Evolutionary conservation across 2,888 invertebrate genomes (phyloP).

Genomic region (Tinea semifulvella): DNA sequence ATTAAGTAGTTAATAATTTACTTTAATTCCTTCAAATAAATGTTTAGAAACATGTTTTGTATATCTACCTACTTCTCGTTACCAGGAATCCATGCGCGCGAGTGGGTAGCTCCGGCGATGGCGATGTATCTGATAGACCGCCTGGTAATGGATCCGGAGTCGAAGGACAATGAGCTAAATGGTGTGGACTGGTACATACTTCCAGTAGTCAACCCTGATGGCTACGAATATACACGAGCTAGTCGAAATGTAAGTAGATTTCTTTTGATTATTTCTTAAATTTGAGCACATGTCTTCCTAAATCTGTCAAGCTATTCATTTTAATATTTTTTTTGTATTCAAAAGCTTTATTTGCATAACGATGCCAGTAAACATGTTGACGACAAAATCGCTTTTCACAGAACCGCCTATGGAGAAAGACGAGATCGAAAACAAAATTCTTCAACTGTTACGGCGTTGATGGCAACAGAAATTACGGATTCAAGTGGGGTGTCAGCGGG

Average conservation of each 20-base stretch:
- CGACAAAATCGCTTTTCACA: constrained; percentile 28
- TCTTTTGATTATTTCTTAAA: background rate
- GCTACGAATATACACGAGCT: constrained; percentile 70
- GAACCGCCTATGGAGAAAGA: constrained; percentile 73
- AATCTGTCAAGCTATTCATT: too few species aligned
- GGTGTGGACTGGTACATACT: constrained; percentile 74
- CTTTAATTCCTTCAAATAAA: too few species aligned
- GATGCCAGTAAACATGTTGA: background rate
- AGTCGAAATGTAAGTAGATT: constrained; percentile 31
- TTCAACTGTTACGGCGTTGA: constrained; percentile 69
- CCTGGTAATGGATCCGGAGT: constrained; percentile 41
- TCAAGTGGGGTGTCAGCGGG: constrained; percentile 72
- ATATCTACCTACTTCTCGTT: background rate
- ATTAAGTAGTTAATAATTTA: too few species aligned
- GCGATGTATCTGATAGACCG: constrained; percentile 67
- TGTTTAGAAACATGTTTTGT: too few species aligned
- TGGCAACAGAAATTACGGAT: constrained; percentile 75
- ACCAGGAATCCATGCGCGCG: constrained; percentile 68
- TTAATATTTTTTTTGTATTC: too few species aligned
- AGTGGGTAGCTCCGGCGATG: constrained; percentile 72
- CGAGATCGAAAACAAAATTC: constrained; percentile 44
- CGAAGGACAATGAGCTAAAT: constrained; percentile 47
- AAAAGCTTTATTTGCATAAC: background rate
- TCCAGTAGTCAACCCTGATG: constrained; percentile 77
- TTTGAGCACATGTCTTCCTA: too few species aligned